Conservation (phyloP, 2,113 vertebrate genomes). For the Amazona guildingii region DNA sequence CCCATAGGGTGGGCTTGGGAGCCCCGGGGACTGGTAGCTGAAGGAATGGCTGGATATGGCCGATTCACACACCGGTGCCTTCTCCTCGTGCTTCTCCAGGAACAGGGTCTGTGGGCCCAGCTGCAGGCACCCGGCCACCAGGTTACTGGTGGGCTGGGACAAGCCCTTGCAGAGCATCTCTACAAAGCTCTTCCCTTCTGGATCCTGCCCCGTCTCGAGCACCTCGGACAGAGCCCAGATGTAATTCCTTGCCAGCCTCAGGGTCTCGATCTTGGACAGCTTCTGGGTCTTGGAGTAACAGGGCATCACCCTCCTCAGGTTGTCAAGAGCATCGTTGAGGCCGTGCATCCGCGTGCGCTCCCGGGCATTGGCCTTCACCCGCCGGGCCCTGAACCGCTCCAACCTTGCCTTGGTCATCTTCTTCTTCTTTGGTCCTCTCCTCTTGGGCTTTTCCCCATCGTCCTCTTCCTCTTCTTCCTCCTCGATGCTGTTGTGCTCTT, state of each 20-base stretch:
- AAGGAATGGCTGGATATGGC: slow-evolving; percentile 71
- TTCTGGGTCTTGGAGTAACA: slow-evolving; percentile 98
- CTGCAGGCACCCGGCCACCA: slow-evolving; percentile 95
- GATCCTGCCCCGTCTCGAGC: slow-evolving; percentile 87
- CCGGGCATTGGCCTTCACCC: slow-evolving; percentile 93
- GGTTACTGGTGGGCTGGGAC: slow-evolving; percentile 95
- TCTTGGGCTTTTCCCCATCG: slow-evolving; percentile 83
- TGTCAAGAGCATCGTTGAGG: slow-evolving; percentile 93
- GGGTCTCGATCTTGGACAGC: slow-evolving; percentile 95
- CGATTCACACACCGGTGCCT: slow-evolving; percentile 65
- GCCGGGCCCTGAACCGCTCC: slow-evolving; percentile 87
- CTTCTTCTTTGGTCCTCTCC: slow-evolving; percentile 97
- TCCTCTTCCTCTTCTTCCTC: slow-evolving; percentile 80
- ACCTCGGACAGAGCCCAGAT: slow-evolving; percentile 98
- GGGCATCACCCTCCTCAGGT: slow-evolving; percentile 92
- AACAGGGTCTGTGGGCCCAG: slow-evolving; percentile 79
- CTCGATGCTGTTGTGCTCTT: slow-evolving; percentile 79
- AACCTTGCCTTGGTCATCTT: slow-evolving; percentile 96
- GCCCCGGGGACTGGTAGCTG: slow-evolving; percentile 88
- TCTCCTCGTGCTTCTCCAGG: slow-evolving; percentile 87
- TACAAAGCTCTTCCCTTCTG: slow-evolving; percentile 89
- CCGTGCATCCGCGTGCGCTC: slow-evolving; percentile 95
- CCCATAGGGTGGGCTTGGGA: slow-evolving; percentile 95
- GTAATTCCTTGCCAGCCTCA: slow-evolving; percentile 93
- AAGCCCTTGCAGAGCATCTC: slow-evolving; percentile 99